phyloP scores from a whole-genome alignment of 2,888 invertebrate genomes.

The Ormia ochracea region DNA sequence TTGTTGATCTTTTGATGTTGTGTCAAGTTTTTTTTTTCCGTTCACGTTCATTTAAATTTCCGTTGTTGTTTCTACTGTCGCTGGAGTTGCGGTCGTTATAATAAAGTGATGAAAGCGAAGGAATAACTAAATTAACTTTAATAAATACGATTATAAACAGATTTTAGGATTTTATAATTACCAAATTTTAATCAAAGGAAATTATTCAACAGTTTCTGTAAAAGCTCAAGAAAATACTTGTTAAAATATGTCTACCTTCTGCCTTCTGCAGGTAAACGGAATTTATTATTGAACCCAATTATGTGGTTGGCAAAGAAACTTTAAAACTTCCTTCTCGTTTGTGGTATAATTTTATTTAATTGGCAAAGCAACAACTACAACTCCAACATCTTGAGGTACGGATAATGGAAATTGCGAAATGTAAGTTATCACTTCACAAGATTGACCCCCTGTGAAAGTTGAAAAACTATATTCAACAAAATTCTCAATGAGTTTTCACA shows the following conservation, averaged over 20 bases:
- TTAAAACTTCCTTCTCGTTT: no score
- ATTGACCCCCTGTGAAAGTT: no score
- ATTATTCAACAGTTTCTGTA: constrained; percentile 31
- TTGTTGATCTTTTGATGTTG: constrained; percentile 47
- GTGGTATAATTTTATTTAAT: no score
- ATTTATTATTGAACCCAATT: neutral
- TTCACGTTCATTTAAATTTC: neutral
- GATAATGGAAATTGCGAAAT: no score
- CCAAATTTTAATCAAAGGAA: constrained; percentile 36
- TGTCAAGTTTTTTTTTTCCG: neutral
- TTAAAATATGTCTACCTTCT: neutral
- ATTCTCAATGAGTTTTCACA: no score
- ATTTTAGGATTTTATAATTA: constrained; percentile 44
- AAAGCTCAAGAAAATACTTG: neutral
- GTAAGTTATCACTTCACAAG: no score
- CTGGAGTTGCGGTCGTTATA: neutral
- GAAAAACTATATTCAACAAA: no score
- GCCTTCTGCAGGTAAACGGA: neutral
- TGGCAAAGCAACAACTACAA: no score
- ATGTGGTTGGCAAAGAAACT: neutral
- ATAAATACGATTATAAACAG: constrained; percentile 42
- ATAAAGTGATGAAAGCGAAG: constrained; percentile 1
- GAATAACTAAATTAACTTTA: constrained; percentile 48
- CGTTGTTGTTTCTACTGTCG: neutral
- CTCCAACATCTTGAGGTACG: no score